These are phyloP conservation scores for Amphipyra berbera DNA, from an alignment of 2,888 invertebrate genomes.

Conservation along the genomic window DNA sequence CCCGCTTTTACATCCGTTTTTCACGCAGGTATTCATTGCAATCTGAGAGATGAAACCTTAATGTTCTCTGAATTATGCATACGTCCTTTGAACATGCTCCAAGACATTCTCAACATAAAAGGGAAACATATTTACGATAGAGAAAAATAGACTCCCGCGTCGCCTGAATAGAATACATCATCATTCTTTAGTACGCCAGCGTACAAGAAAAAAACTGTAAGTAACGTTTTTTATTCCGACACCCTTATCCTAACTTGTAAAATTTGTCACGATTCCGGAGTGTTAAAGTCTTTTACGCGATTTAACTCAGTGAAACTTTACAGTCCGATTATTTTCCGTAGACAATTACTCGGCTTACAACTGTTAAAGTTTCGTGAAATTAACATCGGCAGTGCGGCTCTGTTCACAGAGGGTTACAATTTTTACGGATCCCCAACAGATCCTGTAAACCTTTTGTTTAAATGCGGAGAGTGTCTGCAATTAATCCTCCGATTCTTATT, in stretches of 20 bases:
- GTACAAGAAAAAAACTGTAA: slow-evolving; percentile 11
- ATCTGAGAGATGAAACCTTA: slow-evolving; percentile 57
- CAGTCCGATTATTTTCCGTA: slow-evolving; percentile 54
- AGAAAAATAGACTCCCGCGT: slow-evolving; percentile 46
- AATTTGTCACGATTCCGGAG: slow-evolving; percentile 24
- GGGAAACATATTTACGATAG: slow-evolving; percentile 47
- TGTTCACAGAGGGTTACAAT: slow-evolving; percentile 40
- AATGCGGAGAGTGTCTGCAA: slow-evolving; percentile 59
- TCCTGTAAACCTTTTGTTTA: slow-evolving; percentile 58
- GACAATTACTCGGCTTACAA: slow-evolving; percentile 58
- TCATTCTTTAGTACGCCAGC: slow-evolving; percentile 22
- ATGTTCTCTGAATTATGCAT: slow-evolving; percentile 67
- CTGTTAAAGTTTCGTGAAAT: slow-evolving; percentile 51
- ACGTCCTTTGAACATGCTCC: slow-evolving; percentile 50
- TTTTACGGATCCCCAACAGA: slow-evolving; percentile 54
- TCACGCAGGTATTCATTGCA: slow-evolving; percentile 61
- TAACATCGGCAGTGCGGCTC: slow-evolving; percentile 34
- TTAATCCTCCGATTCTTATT: slow-evolving; percentile 50
- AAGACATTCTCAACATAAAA: slow-evolving; percentile 52
- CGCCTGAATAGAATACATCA: slow-evolving; percentile 45
- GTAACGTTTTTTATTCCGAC: slow-evolving; percentile 26
- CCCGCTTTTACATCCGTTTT: slow-evolving; percentile 46
- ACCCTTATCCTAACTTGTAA: slow-evolving; percentile 12
- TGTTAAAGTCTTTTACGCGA: slow-evolving; percentile 51
- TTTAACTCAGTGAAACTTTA: slow-evolving; percentile 52